These are phyloP conservation scores for Scomber colias DNA, from an alignment of 2,113 vertebrate genomes.

Conservation along the genomic window DNA sequence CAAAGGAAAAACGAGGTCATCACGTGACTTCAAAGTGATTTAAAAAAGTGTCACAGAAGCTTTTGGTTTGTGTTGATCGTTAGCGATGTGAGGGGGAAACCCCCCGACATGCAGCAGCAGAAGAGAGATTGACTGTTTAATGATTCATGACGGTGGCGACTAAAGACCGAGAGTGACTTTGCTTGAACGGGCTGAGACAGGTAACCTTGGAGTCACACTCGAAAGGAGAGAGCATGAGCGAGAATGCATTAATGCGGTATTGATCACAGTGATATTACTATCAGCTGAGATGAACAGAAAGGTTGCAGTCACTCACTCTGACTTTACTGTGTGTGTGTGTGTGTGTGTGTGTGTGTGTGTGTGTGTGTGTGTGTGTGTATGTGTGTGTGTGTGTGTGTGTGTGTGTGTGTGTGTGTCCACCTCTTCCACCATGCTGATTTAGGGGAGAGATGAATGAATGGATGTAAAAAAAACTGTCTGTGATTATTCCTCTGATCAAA, in stretches of 20 bases:
- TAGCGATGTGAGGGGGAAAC: slow-evolving; percentile 17
- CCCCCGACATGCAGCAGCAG: background rate
- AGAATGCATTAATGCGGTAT: slow-evolving; percentile 45
- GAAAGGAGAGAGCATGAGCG: slow-evolving; percentile 52
- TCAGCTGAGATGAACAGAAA: slow-evolving; percentile 58
- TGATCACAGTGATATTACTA: slow-evolving; percentile 67
- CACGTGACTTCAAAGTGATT: background rate
- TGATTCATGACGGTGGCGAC: slow-evolving; percentile 47
- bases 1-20: background rate
- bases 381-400: background rate
- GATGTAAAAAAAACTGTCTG: no score
- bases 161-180: slow-evolving; percentile 46
- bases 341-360: background rate
- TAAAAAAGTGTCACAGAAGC: background rate
- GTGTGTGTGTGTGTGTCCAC: background rate
- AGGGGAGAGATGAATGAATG: background rate
- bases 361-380: no score
- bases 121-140: slow-evolving; percentile 38
- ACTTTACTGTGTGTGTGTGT: slow-evolving; percentile 6
- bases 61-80: background rate
- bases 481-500: no score
- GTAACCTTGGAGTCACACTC: slow-evolving; percentile 58
- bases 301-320: slow-evolving; percentile 27
- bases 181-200: slow-evolving; percentile 40
- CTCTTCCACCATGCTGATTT: background rate